Base-by-base conservation (phyloP, 2,797 vertebrate genomes). In the Smutsia temminckii region DNA sequence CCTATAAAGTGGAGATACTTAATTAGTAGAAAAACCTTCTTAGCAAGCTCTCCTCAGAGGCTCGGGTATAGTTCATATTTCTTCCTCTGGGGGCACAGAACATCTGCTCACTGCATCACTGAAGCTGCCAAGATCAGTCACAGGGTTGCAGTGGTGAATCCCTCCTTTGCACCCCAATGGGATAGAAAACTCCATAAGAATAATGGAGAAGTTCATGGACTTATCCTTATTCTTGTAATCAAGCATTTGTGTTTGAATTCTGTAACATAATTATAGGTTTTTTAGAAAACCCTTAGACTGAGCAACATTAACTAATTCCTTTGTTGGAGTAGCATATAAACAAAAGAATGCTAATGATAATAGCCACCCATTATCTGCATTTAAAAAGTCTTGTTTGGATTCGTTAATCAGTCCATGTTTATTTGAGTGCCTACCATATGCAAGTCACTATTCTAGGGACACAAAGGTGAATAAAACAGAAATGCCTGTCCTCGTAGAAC, bases 51-150 rank as follows among this genome's bases (percentile, higher is more conserved):
- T 29, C 23, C 40, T 51, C 10, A 1, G 5, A 49, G 59, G 29
- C 51, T 6, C 40, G n/a, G 14, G 5, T 57, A 6, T 66, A 20
- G 66, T 59, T 29, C 0, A 0, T 42, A 2, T 32, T 68, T 29
- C 16, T 21, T 46, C 18, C 3, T 12, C 8, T 23, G 63, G 34
- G 4, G 4, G 3, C 4, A 0, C 8, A 9, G 17, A 63, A 6
- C 8, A 3, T 25, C 71, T 40, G 21, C 9, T 3, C 42, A 1
- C 40, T 21, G 20, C 1, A 1, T 34, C 11, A 12, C 18, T 20
- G 9, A 12, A 16, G 37, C 32, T 57, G 6, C 64, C 9, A 6
- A 46, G 8, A 18, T 46, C 27, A 2, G 34, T 42, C 59, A 32
- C 32, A 74, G 40, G 37, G 23, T 27, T 34, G 17, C 20, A 49